phyloP scores from a whole-genome alignment of 2,888 invertebrate species.

The Hydraecia micacea region DNA sequence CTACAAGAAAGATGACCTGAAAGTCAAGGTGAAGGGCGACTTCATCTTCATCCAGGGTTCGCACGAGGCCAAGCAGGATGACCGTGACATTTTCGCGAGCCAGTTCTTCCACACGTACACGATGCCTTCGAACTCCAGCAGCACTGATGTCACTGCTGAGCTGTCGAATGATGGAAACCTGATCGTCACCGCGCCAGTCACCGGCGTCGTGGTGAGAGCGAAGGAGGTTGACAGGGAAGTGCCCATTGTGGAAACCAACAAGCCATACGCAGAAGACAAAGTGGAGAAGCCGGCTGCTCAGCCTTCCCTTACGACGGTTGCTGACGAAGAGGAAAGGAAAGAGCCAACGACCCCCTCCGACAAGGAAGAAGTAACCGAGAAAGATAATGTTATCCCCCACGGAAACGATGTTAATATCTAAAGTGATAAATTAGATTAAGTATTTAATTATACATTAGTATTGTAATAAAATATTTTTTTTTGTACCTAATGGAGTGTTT shows the following conservation, averaged over 20 bases:
- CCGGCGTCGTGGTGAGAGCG: constrained; percentile 67
- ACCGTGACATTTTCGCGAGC: constrained; percentile 83
- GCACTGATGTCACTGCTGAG: constrained; percentile 80
- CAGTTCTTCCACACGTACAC: constrained; percentile 88
- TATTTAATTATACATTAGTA: constrained; percentile 85
- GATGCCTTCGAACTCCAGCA: constrained; percentile 81
- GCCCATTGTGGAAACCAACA: constrained; percentile 79
- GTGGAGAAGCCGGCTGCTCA: constrained; percentile 28
- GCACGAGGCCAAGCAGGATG: constrained; percentile 83
- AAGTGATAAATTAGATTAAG: constrained; percentile 85
- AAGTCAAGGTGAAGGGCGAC: constrained; percentile 84
- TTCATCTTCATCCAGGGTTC: constrained; percentile 85
- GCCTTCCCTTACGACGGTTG: constrained; percentile 45
- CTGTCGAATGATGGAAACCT: constrained; percentile 79
- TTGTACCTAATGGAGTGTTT: constrained; percentile 78
- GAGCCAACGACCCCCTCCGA: constrained; percentile 80
- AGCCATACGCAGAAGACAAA: constrained; percentile 67
- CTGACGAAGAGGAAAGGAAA: constrained; percentile 75
- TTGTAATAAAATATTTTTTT: constrained; percentile 86
- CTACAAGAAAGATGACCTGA: constrained; percentile 82
- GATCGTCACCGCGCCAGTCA: constrained; percentile 79
- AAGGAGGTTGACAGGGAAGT: constrained; percentile 79
- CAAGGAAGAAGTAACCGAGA: constrained; percentile 79
- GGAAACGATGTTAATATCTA: constrained; percentile 81
- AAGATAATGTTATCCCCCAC: constrained; percentile 83